Evolutionary conservation across 2,797 vertebrate genomes (phyloP), one percentile per base, ranked within the genome.

Genomic region (Lepus townsendii): DNA sequence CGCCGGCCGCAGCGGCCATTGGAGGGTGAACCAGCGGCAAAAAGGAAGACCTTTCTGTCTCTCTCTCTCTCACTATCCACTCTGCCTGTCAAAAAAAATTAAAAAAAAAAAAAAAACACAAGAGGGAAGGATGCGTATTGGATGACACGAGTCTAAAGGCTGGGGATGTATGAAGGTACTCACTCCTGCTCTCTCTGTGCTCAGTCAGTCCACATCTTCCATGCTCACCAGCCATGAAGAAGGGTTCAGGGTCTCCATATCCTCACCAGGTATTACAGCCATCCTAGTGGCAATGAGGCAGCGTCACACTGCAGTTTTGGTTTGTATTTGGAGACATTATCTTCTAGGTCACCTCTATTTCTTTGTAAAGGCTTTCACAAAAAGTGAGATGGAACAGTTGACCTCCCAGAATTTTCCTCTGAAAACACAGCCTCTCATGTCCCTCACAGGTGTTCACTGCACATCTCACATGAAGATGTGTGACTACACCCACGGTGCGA

Each of bases 261-360:
- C 35, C 30, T 92, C 16, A 42, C 3, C 62, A 91, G 50, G 32
- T 16, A 82, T 54, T 68, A 57, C 3, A 35, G 16, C 68, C 57
- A 82, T 17, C 57, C 12, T 20, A 62, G 12, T 38, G 38, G n/a
- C 54, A 57, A 11, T 63, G 32, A 90, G 66, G 50, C 27, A 11
- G 4, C 47, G 66, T 47, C 83, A 91, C 57, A 54, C 0, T 32
- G 32, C 26, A 42, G 66, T 66, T 78, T 72, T 79, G 24, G 87
- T 62, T 54, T 77, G 62, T 26, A 82, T 66, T 62, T 85, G 30
- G 38, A 30, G 9, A 10, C 82, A 90, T 68, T 94, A 11, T 90
- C 77, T 93, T 92, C 42, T 66, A 88, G n/a, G 57, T 63, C 57
- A 76, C 27, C 35, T 65, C 52, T 77, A n/a, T 83, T 30, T 83